Conservation (phyloP, 2,888 invertebrate genomes). For the Dicroscelio sp. region DNA sequence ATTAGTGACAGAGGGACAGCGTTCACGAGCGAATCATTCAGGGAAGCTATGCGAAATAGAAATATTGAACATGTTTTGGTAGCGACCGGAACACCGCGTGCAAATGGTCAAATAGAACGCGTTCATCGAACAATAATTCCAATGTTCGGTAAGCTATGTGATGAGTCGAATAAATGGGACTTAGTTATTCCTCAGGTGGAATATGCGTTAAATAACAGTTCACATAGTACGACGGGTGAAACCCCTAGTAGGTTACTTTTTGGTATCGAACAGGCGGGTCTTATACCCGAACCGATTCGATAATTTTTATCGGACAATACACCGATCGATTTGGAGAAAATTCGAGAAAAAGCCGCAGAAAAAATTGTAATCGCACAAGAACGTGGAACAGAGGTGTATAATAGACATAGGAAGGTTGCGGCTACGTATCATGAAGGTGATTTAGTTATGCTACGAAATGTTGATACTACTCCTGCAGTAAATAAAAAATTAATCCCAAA, state of each 20-base stretch:
- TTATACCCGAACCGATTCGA: constrained; percentile 15
- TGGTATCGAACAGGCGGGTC: constrained; percentile 84
- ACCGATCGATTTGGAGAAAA: constrained; percentile 53
- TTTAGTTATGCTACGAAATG: constrained; percentile 75
- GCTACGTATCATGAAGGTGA: constrained; percentile 66
- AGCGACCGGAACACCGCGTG: constrained; percentile 87
- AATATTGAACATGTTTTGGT: constrained; percentile 84
- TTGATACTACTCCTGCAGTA: too few relatives aligned
- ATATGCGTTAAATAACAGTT: constrained; percentile 82
- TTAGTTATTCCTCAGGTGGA: constrained; percentile 9
- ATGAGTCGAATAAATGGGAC: constrained; percentile 57
- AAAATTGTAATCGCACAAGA: constrained; percentile 80
- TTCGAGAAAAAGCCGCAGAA: constrained; percentile 53
- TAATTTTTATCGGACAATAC: constrained; percentile 22
- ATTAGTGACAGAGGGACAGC: constrained; percentile 90
- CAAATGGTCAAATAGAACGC: constrained; percentile 89
- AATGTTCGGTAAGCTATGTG: constrained; percentile 45
- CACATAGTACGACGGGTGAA: constrained; percentile 80
- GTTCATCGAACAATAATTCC: constrained; percentile 85
- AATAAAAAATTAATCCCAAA: constrained; percentile 60
- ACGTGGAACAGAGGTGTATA: constrained; percentile 83
- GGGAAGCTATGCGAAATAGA: constrained; percentile 86
- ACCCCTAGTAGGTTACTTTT: constrained; percentile 85
- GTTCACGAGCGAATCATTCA: constrained; percentile 88
- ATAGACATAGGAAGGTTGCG: constrained; percentile 81